Percentiles rank a stretch among this genome's conserved stretches.
phyloP scores from a whole-genome alignment of 2,888 invertebrate genomes.

The Meteorus colon region DNA sequence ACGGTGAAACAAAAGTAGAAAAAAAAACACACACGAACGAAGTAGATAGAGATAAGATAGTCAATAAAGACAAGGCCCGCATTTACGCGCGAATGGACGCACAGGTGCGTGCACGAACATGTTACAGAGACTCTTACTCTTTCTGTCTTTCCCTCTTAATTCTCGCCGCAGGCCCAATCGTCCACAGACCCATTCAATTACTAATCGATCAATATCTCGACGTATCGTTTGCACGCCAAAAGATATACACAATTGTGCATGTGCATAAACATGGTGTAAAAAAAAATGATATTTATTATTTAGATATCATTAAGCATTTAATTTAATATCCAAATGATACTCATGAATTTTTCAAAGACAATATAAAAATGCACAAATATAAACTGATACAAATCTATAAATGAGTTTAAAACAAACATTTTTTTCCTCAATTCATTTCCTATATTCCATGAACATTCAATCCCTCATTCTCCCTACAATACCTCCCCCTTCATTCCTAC shows the following conservation, averaged over 20 bases:
- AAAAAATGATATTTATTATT: not conserved
- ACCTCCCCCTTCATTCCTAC: too few species aligned
- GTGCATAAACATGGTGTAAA: not conserved
- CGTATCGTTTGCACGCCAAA: slow-evolving; percentile 54
- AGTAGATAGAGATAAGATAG: slow-evolving; percentile 37
- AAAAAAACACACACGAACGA: not conserved
- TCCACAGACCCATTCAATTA: slow-evolving; percentile 66
- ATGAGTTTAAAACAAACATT: not conserved
- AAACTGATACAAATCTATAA: too few species aligned
- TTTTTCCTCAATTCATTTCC: not conserved
- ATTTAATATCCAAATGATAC: too few species aligned
- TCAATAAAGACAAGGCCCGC: slow-evolving; percentile 29
- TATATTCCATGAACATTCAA: not conserved
- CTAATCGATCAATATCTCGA: slow-evolving; percentile 66
- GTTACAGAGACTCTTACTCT: not conserved
- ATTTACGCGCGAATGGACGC: slow-evolving; percentile 33
- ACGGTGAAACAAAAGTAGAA: too few species aligned
- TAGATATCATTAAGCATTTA: not conserved
- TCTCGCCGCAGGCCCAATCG: slow-evolving; percentile 55
- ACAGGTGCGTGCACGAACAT: slow-evolving; percentile 15
- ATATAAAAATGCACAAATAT: too few species aligned
- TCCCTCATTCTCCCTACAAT: not conserved
- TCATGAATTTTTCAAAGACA: too few species aligned
- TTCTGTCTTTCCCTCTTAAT: not conserved
- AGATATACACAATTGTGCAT: not conserved